Base-by-base conservation (phyloP, 2,888 invertebrate species). In the Monopis laevigella region DNA sequence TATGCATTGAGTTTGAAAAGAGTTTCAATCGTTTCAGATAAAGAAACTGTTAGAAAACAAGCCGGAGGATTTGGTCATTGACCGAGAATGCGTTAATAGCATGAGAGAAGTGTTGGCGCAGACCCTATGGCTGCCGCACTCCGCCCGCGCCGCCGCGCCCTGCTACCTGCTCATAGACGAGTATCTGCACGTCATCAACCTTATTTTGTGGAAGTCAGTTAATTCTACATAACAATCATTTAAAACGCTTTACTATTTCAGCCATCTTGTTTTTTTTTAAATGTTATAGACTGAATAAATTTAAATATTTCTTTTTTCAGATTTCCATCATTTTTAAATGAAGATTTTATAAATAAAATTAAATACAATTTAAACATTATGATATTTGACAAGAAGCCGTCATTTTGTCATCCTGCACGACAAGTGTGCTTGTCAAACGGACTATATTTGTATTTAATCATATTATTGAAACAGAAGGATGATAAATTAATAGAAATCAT, bases 131-230 rank as follows among this genome's bases (percentile, higher is more conserved):
- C 24, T 21, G 24, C 8, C 24, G 8, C 24, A 7, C 6, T 21
- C 8, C 6, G 24, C 24, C 24, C 5, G 24, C 8, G 24, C 5
- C 24, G 8, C 8, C 24, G 24, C 24, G 24, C 64, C 64, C 0
- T 74, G 74, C 46, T 73, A 64, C 42, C 18, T 65, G 3, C 45
- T 72, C 2, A 55, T 59, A 0, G 69, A 73, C 43, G 69, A 72
- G 26, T 69, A 64, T 43, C 46, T 62, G 2, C 61, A 65, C 39
- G 48, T 72, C 40, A 11, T 71, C 19, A 62, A 67, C 42, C 46
- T 67, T n/a, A 32, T 71, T 4, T 11, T 69, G 2, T 59, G 58
- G 55, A 66, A 56, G 75, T 74, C 41, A 53, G 59, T 48, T 13
- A 12, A 18, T 29, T 11, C 29, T 7, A n/a, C n/a, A n/a, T n/a